Conservation (phyloP, 2,797 vertebrate species). For the Sebastes melanostomus region DNA sequence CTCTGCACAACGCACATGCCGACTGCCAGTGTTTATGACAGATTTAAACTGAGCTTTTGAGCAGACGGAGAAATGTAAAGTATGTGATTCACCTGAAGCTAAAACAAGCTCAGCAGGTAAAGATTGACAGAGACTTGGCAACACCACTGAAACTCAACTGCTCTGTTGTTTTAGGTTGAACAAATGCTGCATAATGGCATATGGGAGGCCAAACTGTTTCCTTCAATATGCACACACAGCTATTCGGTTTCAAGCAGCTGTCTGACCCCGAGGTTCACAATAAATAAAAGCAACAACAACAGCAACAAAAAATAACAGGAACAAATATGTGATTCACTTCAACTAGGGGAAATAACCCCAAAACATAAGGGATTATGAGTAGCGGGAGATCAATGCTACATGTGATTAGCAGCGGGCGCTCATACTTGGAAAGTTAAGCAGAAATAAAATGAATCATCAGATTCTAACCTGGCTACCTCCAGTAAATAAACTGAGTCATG, state of each 20-base stretch:
- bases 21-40: slow-evolving; percentile 16
- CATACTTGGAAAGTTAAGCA: not conserved
- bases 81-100: slow-evolving; percentile 58
- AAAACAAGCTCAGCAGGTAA: slow-evolving; percentile 28
- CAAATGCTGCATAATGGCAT: not conserved
- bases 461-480: not conserved
- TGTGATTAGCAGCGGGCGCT: not conserved
- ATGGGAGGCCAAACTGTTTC: not conserved
- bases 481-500: not conserved
- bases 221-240: not conserved
- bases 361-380: not conserved
- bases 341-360: not conserved
- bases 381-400: too few species aligned
- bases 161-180: not conserved
- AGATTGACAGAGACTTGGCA: slow-evolving; percentile 18
- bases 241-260: not conserved
- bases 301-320: not conserved
- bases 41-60: slow-evolving; percentile 44
- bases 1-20: slow-evolving; percentile 4
- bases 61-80: slow-evolving; percentile 47
- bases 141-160: not conserved
- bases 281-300: not conserved
- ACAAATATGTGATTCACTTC: not conserved
- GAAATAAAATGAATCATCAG: not conserved
- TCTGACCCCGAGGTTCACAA: not conserved